phyloP scores from a whole-genome alignment of 1,140 invertebrate genomes.

The Homarus americanus region DNA sequence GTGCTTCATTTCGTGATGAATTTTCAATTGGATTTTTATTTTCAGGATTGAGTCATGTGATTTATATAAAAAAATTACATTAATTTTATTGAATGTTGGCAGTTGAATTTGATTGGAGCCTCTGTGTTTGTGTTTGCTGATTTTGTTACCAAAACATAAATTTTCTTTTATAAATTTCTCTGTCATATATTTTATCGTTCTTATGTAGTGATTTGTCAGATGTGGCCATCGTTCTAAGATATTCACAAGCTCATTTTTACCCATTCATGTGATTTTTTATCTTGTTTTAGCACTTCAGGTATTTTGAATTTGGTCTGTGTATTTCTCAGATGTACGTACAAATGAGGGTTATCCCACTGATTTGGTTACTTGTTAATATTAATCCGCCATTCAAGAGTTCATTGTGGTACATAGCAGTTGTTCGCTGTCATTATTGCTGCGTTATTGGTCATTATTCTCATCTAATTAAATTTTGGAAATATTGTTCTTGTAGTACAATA shows the following conservation, averaged over 20 bases:
- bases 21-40: too few species aligned
- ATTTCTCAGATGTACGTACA: background rate
- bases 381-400: background rate
- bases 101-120: background rate
- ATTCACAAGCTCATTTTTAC: background rate
- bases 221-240: background rate
- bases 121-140: background rate
- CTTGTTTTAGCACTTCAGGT: background rate
- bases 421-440: background rate
- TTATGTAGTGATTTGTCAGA: background rate
- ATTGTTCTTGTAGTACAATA: background rate
- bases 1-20: background rate
- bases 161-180: background rate
- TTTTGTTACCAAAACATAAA: background rate
- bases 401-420: background rate
- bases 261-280: background rate
- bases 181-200: background rate
- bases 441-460: background rate
- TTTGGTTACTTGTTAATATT: background rate
- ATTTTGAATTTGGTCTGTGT: background rate
- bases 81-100: background rate
- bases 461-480: background rate
- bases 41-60: too few species aligned
- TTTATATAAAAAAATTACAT: too few species aligned
- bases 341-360: background rate